Base-by-base conservation (phyloP, 2,797 vertebrate species). In the Mycteria americana region DNA sequence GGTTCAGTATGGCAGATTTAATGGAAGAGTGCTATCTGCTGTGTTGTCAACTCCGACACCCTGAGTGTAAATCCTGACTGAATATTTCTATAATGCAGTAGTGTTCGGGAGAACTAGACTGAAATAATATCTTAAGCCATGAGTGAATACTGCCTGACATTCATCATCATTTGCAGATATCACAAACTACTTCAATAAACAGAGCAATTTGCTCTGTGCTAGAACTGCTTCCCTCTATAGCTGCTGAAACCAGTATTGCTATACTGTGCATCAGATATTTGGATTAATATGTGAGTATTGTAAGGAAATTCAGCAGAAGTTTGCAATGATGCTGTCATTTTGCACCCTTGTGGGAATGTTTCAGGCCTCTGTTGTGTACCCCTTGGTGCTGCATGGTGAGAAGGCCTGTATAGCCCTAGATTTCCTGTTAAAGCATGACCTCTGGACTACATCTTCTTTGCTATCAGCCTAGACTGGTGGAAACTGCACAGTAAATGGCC, bases 241-340 rank as follows among this genome's bases (percentile, higher is more conserved):
- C 27, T 75, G 30, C 18, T 15, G 24, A 60, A 86, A 65, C 0
- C 4, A 54, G 13, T 41, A 62, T 23, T 0, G 0, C 48, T 69
- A 16, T 39, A 67, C 13, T 31, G 12, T 75, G 18, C 11, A 31
- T 35, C 23, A 62, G 25, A 25, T n/a, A 9, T 53, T 60, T 69
- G 45, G 30, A 63, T 70, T 57, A 91, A 63, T 37, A 41, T 0
- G 1, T 48, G 27, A 50, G 11, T 24, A 27, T 14, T 1, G 2
- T 54, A 60, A 51, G 30, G 53, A 67, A 75, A 76, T 64, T 41
- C 30, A 63, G 39, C 17, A 79, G 35, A 27, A 33, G 10, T 53
- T 69, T 86, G 24, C 18, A 46, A 15, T 25, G 35, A 30, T 70
- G 14, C 9, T 68, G 50, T 25, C 14, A 33, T 78, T 69, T 77